A percentile compares a stretch with the other conserved stretches of the same genome.
Evolutionary conservation across 2,888 invertebrate species (phyloP).

Genomic region (Campoletis raptor): DNA sequence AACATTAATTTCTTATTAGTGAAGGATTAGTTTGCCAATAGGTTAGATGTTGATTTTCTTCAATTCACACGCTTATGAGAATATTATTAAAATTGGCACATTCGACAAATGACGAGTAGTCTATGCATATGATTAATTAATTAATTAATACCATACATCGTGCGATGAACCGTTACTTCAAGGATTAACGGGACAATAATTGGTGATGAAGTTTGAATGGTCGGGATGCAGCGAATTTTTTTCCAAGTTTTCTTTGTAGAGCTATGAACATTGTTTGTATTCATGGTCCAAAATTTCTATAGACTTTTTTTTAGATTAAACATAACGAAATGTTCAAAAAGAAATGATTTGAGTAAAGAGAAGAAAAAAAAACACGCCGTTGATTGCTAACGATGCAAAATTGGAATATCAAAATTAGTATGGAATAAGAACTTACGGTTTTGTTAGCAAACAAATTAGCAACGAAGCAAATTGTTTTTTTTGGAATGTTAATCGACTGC

Average conservation of each 20-base stretch:
- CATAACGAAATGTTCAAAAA: neutral
- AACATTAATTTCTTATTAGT: constrained; percentile 53
- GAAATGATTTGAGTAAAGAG: neutral
- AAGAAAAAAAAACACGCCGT: neutral
- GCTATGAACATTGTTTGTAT: neutral
- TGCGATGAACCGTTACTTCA: constrained; percentile 73
- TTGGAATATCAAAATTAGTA: neutral
- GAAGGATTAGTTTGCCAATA: constrained; percentile 70
- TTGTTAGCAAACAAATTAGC: constrained; percentile 31
- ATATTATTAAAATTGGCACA: constrained; percentile 38
- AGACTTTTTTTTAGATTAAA: neutral
- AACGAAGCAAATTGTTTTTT: neutral
- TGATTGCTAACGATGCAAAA: neutral
- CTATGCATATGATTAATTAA: constrained; percentile 17
- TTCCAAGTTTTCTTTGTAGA: neutral
- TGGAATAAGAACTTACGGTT: constrained; percentile 42
- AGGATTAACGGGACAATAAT: constrained; percentile 60
- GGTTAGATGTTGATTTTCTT: constrained; percentile 64
- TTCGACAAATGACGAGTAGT: constrained; percentile 39
- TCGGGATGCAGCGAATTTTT: neutral
- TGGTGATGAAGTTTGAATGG: neutral
- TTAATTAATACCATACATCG: constrained; percentile 78
- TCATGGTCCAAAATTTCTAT: neutral
- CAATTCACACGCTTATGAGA: constrained; percentile 32
- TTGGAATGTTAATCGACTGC: constrained; percentile 10